A percentile compares a stretch with the other conserved stretches of the same genome.
Conservation (phyloP, 2,888 invertebrate species). For the Patella pellucida region DNA sequence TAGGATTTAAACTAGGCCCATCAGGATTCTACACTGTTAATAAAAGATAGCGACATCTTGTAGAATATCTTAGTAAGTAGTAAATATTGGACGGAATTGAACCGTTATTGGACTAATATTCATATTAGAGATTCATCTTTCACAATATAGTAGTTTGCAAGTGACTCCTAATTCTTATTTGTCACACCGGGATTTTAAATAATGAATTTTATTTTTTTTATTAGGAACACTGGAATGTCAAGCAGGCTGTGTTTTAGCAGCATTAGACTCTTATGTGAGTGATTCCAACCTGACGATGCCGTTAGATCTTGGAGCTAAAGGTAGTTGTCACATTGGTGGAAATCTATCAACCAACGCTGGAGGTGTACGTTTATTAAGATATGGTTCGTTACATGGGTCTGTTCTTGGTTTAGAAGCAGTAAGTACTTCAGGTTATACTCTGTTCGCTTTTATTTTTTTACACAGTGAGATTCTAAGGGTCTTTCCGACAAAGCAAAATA, state of each 20-base stretch:
- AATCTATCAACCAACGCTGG: conserved; percentile 98
- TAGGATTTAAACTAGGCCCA: too few species aligned
- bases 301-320: conserved; percentile 95
- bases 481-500: background rate
- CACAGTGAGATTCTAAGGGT: too few species aligned
- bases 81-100: too few species aligned
- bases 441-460: too few species aligned
- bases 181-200: too few species aligned
- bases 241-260: conserved; percentile 94
- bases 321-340: conserved; percentile 94
- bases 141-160: too few species aligned
- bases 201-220: conserved; percentile 13
- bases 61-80: too few species aligned
- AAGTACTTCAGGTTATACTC: conserved; percentile 40
- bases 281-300: conserved; percentile 91
- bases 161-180: too few species aligned
- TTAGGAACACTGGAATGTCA: conserved; percentile 77
- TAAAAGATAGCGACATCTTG: too few species aligned
- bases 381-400: conserved; percentile 93
- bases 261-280: conserved; percentile 82
- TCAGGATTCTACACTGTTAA: too few species aligned
- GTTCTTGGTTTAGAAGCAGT: conserved; percentile 94
- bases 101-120: too few species aligned
- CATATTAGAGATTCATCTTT: too few species aligned
- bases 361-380: conserved; percentile 91